Conservation (phyloP, 2,797 vertebrate genomes). For the Propithecus perrieri region DNA sequence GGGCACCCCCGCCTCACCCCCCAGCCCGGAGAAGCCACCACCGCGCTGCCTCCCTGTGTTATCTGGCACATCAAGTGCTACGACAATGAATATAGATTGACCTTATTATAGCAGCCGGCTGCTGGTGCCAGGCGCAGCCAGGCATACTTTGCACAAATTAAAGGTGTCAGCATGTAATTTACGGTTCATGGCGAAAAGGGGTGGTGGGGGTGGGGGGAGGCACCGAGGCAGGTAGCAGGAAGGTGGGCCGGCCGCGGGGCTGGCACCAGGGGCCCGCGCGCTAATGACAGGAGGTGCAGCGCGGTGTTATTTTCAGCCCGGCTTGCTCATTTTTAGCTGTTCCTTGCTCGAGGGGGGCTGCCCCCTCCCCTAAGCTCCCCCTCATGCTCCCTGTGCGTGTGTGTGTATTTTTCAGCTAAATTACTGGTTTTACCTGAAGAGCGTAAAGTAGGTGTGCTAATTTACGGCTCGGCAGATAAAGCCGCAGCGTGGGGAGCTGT, state of each 20-base stretch:
- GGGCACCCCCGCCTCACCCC: conserved; percentile 70
- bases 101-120: conserved; percentile 89
- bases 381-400: conserved; percentile 46
- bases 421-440: conserved; percentile 81
- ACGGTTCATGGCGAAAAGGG: conserved; percentile 84
- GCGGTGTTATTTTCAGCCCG: conserved; percentile 70
- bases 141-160: conserved; percentile 89
- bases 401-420: conserved; percentile 78
- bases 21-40: conserved; percentile 79
- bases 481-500: conserved; percentile 40
- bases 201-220: conserved; percentile 71
- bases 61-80: conserved; percentile 87
- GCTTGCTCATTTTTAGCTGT: conserved; percentile 50
- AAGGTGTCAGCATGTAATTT: conserved; percentile 89
- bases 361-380: not conserved
- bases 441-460: conserved; percentile 77
- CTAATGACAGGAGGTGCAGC: conserved; percentile 80
- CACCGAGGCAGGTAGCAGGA: conserved; percentile 74
- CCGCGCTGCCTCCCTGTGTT: conserved; percentile 79
- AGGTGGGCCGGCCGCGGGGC: conserved; percentile 81
- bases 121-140: conserved; percentile 86
- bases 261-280: conserved; percentile 60
- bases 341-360: conserved; percentile 14
- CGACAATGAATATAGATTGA: conserved; percentile 91
- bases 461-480: conserved; percentile 67